phyloP scores from a whole-genome alignment of 1,140 invertebrate genomes.

The Dendroctonus valens region DNA sequence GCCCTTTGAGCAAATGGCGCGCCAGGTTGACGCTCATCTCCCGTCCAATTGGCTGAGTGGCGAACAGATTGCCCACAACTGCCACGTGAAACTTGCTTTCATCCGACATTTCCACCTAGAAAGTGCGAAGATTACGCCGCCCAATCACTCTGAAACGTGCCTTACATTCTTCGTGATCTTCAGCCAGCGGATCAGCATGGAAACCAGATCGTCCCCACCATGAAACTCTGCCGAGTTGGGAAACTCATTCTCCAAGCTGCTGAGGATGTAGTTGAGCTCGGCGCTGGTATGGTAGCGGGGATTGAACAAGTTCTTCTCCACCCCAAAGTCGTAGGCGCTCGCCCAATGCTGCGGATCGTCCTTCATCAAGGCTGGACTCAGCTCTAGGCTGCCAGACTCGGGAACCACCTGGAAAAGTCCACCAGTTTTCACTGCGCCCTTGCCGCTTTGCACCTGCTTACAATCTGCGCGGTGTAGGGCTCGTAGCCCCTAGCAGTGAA shows the following conservation, averaged over 20 bases:
- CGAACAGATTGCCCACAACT: conserved; percentile 80
- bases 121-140: neutral
- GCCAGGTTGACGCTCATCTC: conserved; percentile 81
- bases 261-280: conserved; percentile 63
- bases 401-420: conserved; percentile 65
- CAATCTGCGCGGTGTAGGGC: conserved; percentile 39
- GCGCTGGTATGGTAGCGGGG: conserved; percentile 62
- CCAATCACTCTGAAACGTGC: neutral
- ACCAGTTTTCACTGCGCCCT: neutral
- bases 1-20: conserved; percentile 74
- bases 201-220: conserved; percentile 60
- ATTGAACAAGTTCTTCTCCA: conserved; percentile 55
- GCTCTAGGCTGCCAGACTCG: conserved; percentile 55
- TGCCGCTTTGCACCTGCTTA: conserved; percentile 4
- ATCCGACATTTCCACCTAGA: conserved; percentile 55
- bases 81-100: conserved; percentile 79
- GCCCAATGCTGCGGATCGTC: conserved; percentile 79
- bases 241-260: conserved; percentile 64
- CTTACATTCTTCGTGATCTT: conserved; percentile 63
- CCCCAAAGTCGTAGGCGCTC: conserved; percentile 68
- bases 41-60: conserved; percentile 77
- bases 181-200: conserved; percentile 61
- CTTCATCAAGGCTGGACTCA: conserved; percentile 80
- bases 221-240: conserved; percentile 62
- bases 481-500: conserved; percentile 62